phyloP scores from a whole-genome alignment of 1,140 invertebrate genomes.

The Dryas iulia region DNA sequence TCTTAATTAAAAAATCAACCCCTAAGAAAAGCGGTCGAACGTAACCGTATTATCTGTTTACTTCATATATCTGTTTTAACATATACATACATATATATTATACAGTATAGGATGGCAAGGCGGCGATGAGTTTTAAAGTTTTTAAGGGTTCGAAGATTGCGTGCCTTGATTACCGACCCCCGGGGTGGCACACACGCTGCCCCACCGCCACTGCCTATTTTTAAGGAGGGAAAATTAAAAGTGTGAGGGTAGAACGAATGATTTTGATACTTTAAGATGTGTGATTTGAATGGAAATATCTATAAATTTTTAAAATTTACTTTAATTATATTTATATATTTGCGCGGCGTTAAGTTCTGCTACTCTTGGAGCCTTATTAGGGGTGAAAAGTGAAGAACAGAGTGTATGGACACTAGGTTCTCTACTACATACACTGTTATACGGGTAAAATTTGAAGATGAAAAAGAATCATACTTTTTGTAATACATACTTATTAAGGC shows the following conservation, averaged over 20 bases:
- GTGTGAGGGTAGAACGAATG: slow-evolving; percentile 39
- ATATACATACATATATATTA: slow-evolving; percentile 38
- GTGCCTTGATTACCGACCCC: slow-evolving; percentile 75
- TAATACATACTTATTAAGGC: too few species aligned
- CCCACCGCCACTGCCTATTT: slow-evolving; percentile 71
- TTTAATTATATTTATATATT: too few species aligned
- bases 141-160: slow-evolving; percentile 80
- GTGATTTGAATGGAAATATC: background rate
- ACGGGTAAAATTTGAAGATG: too few species aligned
- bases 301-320: too few species aligned
- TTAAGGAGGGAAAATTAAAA: slow-evolving; percentile 80
- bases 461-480: too few species aligned
- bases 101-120: slow-evolving; percentile 38
- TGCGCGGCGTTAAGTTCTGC: too few species aligned
- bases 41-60: background rate
- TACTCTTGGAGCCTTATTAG: too few species aligned
- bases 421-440: too few species aligned
- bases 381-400: too few species aligned
- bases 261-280: slow-evolving; percentile 69
- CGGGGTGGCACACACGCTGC: slow-evolving; percentile 58
- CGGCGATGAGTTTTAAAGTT: slow-evolving; percentile 79
- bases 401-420: too few species aligned
- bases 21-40: background rate
- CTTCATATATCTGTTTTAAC: slow-evolving; percentile 16
- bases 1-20: slow-evolving; percentile 6